Evolutionary conservation across 1,140 invertebrate genomes (phyloP).

Genomic region (Papilio polytes): DNA sequence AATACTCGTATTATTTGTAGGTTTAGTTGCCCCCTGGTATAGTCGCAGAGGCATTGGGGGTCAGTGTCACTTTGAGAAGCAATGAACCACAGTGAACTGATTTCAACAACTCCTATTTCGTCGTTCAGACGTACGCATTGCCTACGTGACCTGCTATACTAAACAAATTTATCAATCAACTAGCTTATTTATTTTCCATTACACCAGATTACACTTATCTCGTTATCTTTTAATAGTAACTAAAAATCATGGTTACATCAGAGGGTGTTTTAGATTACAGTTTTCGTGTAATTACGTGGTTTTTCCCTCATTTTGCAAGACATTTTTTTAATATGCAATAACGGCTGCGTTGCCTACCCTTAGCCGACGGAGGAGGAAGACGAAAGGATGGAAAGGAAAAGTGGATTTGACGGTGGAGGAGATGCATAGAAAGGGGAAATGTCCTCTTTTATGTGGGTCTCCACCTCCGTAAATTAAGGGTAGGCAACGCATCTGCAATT

Average conservation of each 20-base stretch:
- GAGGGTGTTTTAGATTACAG: background rate
- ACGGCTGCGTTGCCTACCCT: no score
- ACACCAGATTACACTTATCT: constrained; percentile 1
- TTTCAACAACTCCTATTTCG: constrained; percentile 58
- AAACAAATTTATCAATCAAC: constrained; percentile 28
- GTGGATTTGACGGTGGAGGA: no score
- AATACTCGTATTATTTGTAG: background rate
- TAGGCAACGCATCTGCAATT: no score
- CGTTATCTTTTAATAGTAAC: background rate
- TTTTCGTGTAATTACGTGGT: no score
- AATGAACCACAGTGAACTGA: constrained; percentile 57
- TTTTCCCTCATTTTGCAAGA: no score
- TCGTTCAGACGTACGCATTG: constrained; percentile 36
- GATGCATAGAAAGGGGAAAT: no score
- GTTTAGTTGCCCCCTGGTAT: no score
- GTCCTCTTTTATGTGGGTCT: no score
- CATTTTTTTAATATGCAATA: no score
- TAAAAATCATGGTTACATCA: background rate
- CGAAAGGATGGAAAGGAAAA: no score
- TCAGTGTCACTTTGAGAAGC: constrained; percentile 17
- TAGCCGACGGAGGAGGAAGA: no score
- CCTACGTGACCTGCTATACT: constrained; percentile 28
- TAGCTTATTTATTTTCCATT: constrained; percentile 19
- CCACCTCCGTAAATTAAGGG: no score
- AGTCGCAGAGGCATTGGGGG: background rate